Conservation (phyloP, 2,797 vertebrate genomes). For the Synanceia verrucosa region DNA sequence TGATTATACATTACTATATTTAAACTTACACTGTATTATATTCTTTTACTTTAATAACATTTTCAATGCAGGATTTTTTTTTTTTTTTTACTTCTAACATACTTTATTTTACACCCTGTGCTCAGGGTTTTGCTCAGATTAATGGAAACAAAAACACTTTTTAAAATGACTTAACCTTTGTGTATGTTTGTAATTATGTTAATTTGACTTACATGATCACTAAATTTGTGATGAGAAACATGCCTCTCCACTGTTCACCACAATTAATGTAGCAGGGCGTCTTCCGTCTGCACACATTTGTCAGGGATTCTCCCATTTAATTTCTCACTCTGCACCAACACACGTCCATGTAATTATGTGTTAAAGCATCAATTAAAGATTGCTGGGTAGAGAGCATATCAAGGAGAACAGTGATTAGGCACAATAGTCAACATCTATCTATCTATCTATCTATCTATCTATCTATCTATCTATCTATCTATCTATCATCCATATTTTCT, state of each 20-base stretch:
- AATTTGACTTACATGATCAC: slow-evolving; percentile 24
- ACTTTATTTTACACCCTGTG: no score
- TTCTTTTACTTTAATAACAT: background rate
- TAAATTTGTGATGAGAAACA: slow-evolving; percentile 45
- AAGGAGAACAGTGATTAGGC: slow-evolving; percentile 45
- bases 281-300: slow-evolving; percentile 48
- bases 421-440: background rate
- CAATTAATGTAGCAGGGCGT: slow-evolving; percentile 35
- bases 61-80: background rate
- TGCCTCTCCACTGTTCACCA: slow-evolving; percentile 28
- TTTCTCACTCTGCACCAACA: slow-evolving; percentile 46
- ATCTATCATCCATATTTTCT: slow-evolving; percentile 17
- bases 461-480: slow-evolving; percentile 13
- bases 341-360: slow-evolving; percentile 68
- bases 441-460: background rate
- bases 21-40: background rate
- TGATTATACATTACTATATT: no score
- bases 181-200: slow-evolving; percentile 25
- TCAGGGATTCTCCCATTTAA: slow-evolving; percentile 73
- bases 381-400: slow-evolving; percentile 48
- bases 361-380: slow-evolving; percentile 69
- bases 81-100: no score
- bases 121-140: background rate
- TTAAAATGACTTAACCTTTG: background rate
- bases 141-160: background rate